These are phyloP conservation scores for Tragelaphus oryx DNA, from an alignment of 2,797 vertebrate genomes.

Conservation along the genomic window DNA sequence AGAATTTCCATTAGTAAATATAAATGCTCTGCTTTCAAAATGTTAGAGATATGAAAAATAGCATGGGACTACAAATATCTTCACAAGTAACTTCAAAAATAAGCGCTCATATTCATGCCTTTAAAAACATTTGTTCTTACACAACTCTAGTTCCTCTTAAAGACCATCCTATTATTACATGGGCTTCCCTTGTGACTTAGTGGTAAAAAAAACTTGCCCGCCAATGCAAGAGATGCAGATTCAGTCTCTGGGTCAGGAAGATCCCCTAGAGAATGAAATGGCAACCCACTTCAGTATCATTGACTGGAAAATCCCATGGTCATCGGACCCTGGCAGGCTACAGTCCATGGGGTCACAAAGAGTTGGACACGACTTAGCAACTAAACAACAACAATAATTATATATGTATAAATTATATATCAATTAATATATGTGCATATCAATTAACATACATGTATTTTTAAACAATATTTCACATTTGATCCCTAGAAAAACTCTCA, in stretches of 20 bases:
- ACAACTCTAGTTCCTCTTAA: neutral
- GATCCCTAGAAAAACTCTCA: neutral
- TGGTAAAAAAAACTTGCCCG: neutral
- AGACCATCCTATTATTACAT: neutral
- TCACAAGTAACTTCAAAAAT: constrained; percentile 18
- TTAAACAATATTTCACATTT: neutral
- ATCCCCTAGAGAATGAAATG: neutral
- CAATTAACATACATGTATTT: neutral
- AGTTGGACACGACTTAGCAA: neutral
- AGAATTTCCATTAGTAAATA: constrained; percentile 18
- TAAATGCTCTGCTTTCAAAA: constrained; percentile 1
- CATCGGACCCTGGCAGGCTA: neutral
- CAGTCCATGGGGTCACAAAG: neutral
- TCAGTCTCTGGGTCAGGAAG: neutral
- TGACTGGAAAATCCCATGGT: neutral
- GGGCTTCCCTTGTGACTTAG: neutral
- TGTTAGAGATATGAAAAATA: constrained; percentile 11
- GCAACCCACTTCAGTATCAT: neutral
- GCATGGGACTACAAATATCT: neutral
- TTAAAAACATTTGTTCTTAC: neutral
- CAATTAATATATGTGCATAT: neutral
- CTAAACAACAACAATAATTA: neutral
- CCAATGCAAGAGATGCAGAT: neutral
- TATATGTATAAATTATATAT: neutral
- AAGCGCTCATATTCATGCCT: neutral